Evolutionary conservation across 2,888 invertebrate species (phyloP), one percentile per base, ranked within the genome.

Genomic region (Eupeodes luniger): DNA sequence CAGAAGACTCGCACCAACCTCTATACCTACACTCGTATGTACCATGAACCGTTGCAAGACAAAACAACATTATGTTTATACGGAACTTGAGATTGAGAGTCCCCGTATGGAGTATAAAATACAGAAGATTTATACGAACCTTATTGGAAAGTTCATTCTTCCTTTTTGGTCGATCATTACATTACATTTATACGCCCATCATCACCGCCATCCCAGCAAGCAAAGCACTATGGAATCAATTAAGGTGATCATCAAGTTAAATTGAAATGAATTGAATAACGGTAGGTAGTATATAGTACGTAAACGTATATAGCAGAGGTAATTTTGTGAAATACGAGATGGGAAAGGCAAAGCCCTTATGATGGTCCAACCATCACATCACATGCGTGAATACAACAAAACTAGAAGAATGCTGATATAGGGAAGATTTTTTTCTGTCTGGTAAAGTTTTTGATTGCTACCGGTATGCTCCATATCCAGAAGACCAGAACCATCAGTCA

Each of bases 171-270:
- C 69, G 84, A 88, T 80, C 74, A 64, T 78, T 66, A 27, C 44
- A 70, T 16, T 59, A 59, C n/a, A 59, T 16, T 69, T 16, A 10
- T 70, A 62, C 67, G 78, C 77, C 77, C 80, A 67, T 69, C 79
- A 27, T 27, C 27, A 27, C 9, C 40, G 40, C 40, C 40, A 62
- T 27, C 57, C 27, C 27, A 27, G 27, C 27, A 27, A 57, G 51
- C 51, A 16, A 5, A 40, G 40, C 40, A 77, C 76, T 72, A 81
- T 76, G 57, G 74, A 74, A 88, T 88, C 88, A 88, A 88, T 88
- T 88, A 85, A 88, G 88, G 88, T 88, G 88, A 85, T 88, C 85
- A 81, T 88, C 88, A 88, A 85, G 85, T 88, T 85, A 85, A 88
- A 88, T 88, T 88, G 88, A 88, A 78, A 77, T 81, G 88, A 88